Base-by-base conservation (phyloP, 2,113 vertebrate species). In the Pelvicachromis taeniatus region DNA sequence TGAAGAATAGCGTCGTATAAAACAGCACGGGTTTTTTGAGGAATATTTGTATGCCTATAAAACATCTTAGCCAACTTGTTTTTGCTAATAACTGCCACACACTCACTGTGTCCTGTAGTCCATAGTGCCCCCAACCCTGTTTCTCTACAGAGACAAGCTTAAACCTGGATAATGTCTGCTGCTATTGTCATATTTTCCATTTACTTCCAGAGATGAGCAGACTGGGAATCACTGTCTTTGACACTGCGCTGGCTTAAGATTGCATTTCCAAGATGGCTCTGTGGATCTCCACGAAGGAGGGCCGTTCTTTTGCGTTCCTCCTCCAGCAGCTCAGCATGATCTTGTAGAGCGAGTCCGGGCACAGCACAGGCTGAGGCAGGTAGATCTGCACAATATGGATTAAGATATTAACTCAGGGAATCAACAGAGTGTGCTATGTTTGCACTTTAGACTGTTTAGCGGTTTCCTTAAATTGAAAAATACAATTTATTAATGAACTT, bases 241-340 rank as follows among this genome's bases (percentile, higher is more conserved):
- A 86, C 77, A 31, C 48, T 29, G 56, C 61, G 79, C 77, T 12
- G 1, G 61, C 93, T 29, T 96, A 97, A 40, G 87, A 84, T 84
- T 92, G 93, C 88, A 94, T 95, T 78, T 97, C 97, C 81, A 97
- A 96, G 77, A 99, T 97, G 87, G 95, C 95, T 85, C 88, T 85
- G 87, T 98, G 96, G 91, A 99, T 98, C 89, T 99, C 98, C 92
- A 97, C 98, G 95, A 99, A 99, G 5, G 97, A 97, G 11, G 98
- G 99, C 11, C 99, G 96, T 7, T 98, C 97, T 93, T 99, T 99
- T 63, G 98, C 96, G 73, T 99, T 98, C 94, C 99, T 97, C 94
- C 96, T 96, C 99, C 99, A 99, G 94, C 98, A 99, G 93, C 96
- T 97, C 89, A 99, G 96, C 99, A 99, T 99, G 94, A 99, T 95